phyloP scores from a whole-genome alignment of 2,888 invertebrate genomes.

The Troides oblongomaculatus region DNA sequence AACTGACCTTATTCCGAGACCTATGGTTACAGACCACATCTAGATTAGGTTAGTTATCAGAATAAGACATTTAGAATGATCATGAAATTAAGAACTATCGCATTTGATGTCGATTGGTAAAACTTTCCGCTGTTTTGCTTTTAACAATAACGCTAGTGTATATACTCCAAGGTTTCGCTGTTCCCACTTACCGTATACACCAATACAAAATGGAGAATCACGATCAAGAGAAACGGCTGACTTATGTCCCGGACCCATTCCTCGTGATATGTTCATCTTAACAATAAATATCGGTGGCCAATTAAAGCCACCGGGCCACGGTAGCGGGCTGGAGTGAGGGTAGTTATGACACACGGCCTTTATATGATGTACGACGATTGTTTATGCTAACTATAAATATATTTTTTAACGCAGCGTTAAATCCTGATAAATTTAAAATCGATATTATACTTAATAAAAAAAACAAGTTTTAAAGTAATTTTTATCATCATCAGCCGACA shows the following conservation, averaged over 20 bases:
- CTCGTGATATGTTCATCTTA: constrained; percentile 75
- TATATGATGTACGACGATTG: constrained; percentile 20
- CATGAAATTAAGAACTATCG: not conserved
- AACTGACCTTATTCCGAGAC: too few species aligned
- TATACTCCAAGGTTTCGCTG: constrained; percentile 42
- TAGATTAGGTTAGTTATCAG: too few species aligned
- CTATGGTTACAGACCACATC: too few species aligned
- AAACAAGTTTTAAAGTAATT: too few species aligned
- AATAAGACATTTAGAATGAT: too few species aligned
- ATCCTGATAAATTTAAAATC: not conserved
- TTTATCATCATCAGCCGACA: too few species aligned
- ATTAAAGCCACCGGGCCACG: constrained; percentile 60
- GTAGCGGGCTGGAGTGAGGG: constrained; percentile 31
- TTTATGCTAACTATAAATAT: constrained; percentile 7
- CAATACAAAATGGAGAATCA: constrained; percentile 77
- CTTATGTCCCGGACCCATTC: constrained; percentile 66
- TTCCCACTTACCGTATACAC: constrained; percentile 68
- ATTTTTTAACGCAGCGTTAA: not conserved
- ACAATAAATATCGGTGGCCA: constrained; percentile 77
- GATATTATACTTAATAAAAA: not conserved
- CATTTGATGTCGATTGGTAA: not conserved
- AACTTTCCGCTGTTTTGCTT: constrained; percentile 21
- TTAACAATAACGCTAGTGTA: not conserved
- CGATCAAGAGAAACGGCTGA: constrained; percentile 71
- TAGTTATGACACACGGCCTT: constrained; percentile 29